Evolutionary conservation across 2,888 invertebrate genomes (phyloP).

Genomic region (Carterocephalus palaemon): DNA sequence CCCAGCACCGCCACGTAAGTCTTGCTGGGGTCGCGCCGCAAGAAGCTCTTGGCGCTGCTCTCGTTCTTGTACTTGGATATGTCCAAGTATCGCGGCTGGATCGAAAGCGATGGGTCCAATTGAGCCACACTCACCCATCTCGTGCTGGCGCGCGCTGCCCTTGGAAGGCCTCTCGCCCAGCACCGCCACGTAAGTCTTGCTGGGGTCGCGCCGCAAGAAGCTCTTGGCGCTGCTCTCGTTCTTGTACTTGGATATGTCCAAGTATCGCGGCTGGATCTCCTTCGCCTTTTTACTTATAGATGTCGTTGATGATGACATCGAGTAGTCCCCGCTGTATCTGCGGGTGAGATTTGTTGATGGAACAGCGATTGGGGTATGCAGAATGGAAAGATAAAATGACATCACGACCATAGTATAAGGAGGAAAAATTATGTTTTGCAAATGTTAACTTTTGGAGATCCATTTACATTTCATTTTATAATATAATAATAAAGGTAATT

Average conservation of each 20-base stretch:
- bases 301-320: constrained; percentile 72
- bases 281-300: constrained; percentile 51
- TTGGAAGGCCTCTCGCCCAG: constrained; percentile 43
- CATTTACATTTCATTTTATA: too few relatives aligned
- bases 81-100: constrained; percentile 77
- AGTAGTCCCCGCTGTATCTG: constrained; percentile 74
- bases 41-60: constrained; percentile 65
- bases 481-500: too few relatives aligned
- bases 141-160: constrained; percentile 63
- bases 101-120: too few relatives aligned
- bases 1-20: constrained; percentile 62
- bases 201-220: constrained; percentile 77
- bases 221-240: constrained; percentile 65
- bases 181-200: constrained; percentile 71
- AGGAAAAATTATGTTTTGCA: too few relatives aligned
- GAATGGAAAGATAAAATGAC: too few relatives aligned
- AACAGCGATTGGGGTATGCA: too few relatives aligned
- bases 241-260: constrained; percentile 82
- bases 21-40: constrained; percentile 78
- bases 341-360: not conserved
- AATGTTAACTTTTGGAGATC: too few relatives aligned
- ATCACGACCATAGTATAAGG: too few relatives aligned
- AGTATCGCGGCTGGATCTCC: constrained; percentile 68
- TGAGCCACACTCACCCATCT: too few relatives aligned
- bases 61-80: constrained; percentile 80